Evolutionary conservation across 2,888 invertebrate species (phyloP).

Genomic region (Geotrupes spiniger): DNA sequence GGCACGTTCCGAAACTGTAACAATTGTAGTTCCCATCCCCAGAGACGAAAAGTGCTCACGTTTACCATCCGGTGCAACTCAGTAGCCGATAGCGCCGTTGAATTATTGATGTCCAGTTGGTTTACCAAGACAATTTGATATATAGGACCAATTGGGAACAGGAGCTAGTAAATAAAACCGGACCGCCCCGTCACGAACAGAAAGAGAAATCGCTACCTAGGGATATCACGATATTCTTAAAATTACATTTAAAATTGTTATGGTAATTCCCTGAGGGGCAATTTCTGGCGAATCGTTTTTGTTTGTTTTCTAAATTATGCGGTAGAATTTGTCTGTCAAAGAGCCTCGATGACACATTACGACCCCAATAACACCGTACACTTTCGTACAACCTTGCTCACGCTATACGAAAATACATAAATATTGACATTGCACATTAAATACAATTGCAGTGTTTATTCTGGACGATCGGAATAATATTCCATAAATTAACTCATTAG

Average conservation of each 20-base stretch:
- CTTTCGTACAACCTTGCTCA: slow-evolving; percentile 37
- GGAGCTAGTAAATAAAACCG: slow-evolving; percentile 45
- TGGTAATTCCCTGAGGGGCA: slow-evolving; percentile 30
- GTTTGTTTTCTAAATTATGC: slow-evolving; percentile 45
- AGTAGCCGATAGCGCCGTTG: slow-evolving; percentile 38
- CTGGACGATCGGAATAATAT: slow-evolving; percentile 46
- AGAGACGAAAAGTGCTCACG: slow-evolving; percentile 23
- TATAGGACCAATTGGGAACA: slow-evolving; percentile 46
- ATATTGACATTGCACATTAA: slow-evolving; percentile 49
- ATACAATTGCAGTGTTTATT: slow-evolving; percentile 41
- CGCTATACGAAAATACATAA: slow-evolving; percentile 40
- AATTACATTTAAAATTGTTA: slow-evolving; percentile 47
- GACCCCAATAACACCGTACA: slow-evolving; percentile 30
- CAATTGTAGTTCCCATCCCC: slow-evolving; percentile 6
- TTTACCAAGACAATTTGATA: slow-evolving; percentile 48
- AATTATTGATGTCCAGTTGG: slow-evolving; percentile 48
- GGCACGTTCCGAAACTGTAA: slow-evolving; percentile 2
- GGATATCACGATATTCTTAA: slow-evolving; percentile 44
- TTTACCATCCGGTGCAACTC: slow-evolving; percentile 33
- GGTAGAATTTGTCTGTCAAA: slow-evolving; percentile 35
- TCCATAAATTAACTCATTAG: slow-evolving; percentile 51
- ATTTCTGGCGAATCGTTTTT: slow-evolving; percentile 32
- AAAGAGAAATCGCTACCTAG: slow-evolving; percentile 43
- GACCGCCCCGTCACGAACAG: slow-evolving; percentile 39
- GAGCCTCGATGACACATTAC: slow-evolving; percentile 39